A percentile compares a stretch with the other conserved stretches of the same genome.
Evolutionary conservation across 2,888 invertebrate genomes (phyloP).

Genomic region (Agrochola lychnidis): DNA sequence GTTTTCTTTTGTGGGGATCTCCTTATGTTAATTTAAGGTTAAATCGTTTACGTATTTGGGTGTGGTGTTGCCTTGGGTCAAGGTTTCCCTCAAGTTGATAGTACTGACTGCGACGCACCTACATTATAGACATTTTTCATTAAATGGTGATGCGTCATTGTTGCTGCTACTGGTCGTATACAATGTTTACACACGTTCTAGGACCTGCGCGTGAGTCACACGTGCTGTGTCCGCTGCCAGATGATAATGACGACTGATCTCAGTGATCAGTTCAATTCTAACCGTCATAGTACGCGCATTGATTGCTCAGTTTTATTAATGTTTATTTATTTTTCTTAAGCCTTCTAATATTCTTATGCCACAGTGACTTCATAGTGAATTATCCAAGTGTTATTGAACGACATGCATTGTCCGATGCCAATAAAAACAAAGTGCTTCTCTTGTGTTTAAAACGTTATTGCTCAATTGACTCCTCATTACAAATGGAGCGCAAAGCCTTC

Average conservation of each 20-base stretch:
- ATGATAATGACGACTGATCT: slow-evolving; percentile 81
- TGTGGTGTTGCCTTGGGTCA: slow-evolving; percentile 66
- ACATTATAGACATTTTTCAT: slow-evolving; percentile 78
- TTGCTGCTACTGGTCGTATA: slow-evolving; percentile 75
- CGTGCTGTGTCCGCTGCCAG: slow-evolving; percentile 76
- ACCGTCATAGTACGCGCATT: slow-evolving; percentile 73
- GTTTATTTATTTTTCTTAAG: slow-evolving; percentile 43
- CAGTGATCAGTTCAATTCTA: slow-evolving; percentile 78
- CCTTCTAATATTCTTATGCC: slow-evolving; percentile 43
- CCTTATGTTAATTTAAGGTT: slow-evolving; percentile 48
- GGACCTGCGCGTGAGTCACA: slow-evolving; percentile 85
- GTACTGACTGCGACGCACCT: slow-evolving; percentile 78
- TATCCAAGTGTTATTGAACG: slow-evolving; percentile 57
- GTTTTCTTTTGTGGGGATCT: slow-evolving; percentile 49
- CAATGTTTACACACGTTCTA: slow-evolving; percentile 84
- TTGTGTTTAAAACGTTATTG: slow-evolving; percentile 74
- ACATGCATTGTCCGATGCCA: slow-evolving; percentile 31
- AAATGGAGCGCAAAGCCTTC: slow-evolving; percentile 79
- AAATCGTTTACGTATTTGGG: slow-evolving; percentile 62
- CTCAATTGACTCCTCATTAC: slow-evolving; percentile 73
- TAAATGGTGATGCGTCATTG: slow-evolving; percentile 82
- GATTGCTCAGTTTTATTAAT: slow-evolving; percentile 62
- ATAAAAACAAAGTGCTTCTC: slow-evolving; percentile 70
- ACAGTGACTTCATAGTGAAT: slow-evolving; percentile 57
- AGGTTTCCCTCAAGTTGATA: slow-evolving; percentile 64